Conservation (phyloP, 2,797 vertebrate species). For the Coendou prehensilis region DNA sequence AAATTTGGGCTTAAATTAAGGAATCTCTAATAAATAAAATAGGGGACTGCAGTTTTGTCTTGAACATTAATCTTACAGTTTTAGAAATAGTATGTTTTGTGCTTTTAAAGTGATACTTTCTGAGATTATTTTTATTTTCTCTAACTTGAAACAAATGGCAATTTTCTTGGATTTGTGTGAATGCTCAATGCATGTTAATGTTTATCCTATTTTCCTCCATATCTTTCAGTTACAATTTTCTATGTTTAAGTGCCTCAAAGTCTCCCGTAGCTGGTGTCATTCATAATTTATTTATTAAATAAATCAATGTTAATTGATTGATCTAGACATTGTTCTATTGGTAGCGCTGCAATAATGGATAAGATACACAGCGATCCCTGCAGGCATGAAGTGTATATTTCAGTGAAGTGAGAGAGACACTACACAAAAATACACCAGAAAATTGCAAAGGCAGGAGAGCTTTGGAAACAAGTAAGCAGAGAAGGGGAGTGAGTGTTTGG, state of each 20-base stretch:
- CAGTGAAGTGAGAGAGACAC: not conserved
- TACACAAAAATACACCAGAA: not conserved
- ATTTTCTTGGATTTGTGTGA: not conserved
- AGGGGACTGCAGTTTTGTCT: not conserved
- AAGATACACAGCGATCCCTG: not conserved
- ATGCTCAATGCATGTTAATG: not conserved
- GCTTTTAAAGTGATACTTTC: not conserved
- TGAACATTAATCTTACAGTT: not conserved
- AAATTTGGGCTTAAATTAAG: conserved; percentile 53
- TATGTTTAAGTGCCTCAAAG: not conserved
- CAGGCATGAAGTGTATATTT: not conserved
- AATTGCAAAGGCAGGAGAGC: not conserved
- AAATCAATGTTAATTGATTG: conserved; percentile 1
- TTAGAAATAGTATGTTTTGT: not conserved
- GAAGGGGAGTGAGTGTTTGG: not conserved
- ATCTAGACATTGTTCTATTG: not conserved
- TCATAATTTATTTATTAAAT: conserved; percentile 55
- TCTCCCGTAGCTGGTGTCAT: not conserved
- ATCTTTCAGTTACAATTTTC: not conserved
- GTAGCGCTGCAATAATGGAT: not conserved
- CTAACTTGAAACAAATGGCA: conserved; percentile 28
- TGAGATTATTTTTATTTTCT: conserved; percentile 34
- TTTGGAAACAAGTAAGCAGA: not conserved
- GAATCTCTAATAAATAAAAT: not conserved
- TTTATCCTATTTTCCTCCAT: not conserved